These are phyloP conservation scores for Drosophila santomea DNA, from an alignment of 1,140 invertebrate species.

Conservation along the genomic window DNA sequence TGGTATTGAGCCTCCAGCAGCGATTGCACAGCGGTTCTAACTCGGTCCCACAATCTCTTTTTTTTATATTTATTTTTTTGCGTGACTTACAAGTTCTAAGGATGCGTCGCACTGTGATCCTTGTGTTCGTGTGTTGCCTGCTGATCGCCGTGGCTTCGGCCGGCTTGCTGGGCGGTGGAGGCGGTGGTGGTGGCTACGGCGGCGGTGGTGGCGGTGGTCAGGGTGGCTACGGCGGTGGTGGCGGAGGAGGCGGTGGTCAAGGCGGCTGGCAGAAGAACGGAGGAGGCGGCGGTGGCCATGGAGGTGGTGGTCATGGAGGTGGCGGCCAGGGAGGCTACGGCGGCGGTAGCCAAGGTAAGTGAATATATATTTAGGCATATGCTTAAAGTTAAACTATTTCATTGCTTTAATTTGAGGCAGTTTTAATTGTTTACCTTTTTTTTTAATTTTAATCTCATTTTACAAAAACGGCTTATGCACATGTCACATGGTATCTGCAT, in stretches of 20 bases:
- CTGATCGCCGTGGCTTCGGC: conserved; percentile 61
- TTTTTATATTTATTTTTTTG: conserved; percentile 2
- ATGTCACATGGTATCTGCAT: too few relatives aligned
- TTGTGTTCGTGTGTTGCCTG: conserved; percentile 57
- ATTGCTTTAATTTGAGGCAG: too few relatives aligned
- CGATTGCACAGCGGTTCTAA: conserved; percentile 32
- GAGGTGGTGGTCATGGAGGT: conserved; percentile 18
- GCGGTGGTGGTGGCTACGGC: conserved; percentile 42
- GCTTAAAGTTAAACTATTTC: too few relatives aligned
- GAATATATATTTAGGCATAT: not conserved
- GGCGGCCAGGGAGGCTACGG: conserved; percentile 24
- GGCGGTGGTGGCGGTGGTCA: conserved; percentile 26
- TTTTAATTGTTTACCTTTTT: too few relatives aligned
- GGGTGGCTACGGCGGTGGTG: conserved; percentile 14
- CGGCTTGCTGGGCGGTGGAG: conserved; percentile 50
- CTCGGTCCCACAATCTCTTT: not conserved
- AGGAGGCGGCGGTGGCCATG: conserved; percentile 12
- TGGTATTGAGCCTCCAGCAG: conserved; percentile 60
- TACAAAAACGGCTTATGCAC: too few relatives aligned
- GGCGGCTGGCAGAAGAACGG: conserved; percentile 18
- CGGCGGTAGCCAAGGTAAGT: conserved; percentile 19
- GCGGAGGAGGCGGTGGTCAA: conserved; percentile 31
- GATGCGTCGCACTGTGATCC: conserved; percentile 64
- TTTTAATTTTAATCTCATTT: too few relatives aligned
- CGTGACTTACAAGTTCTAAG: not conserved